A percentile compares a stretch with the other conserved stretches of the same genome.
Evolutionary conservation across 92 coral and sea anemone species (phyloP).

Genomic region (Parazoanthus darwini): DNA sequence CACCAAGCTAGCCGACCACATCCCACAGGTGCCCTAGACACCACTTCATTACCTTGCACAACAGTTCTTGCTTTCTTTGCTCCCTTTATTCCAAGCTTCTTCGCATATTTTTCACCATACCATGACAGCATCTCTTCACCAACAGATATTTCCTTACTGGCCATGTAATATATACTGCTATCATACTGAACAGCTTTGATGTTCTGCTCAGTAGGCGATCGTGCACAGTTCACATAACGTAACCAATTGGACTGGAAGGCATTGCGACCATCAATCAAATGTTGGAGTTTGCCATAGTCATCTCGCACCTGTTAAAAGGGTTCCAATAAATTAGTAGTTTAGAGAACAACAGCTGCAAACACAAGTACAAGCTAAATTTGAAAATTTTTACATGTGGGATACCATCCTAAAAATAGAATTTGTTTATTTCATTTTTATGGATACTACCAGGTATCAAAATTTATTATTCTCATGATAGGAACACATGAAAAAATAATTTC

Average conservation of each 20-base stretch:
- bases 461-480: no score
- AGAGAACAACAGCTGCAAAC: neutral
- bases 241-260: constrained; percentile 97
- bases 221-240: constrained; percentile 82
- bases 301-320: constrained; percentile 65
- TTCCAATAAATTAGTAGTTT: neutral
- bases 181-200: constrained; percentile 92
- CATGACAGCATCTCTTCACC: constrained; percentile 86
- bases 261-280: constrained; percentile 86
- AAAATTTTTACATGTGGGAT: no score
- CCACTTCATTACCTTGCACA: constrained; percentile 18
- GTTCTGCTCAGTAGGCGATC: constrained; percentile 73
- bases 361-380: neutral
- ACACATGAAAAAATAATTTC: no score
- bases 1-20: no score
- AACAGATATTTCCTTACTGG: constrained; percentile 69
- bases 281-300: constrained; percentile 82
- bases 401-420: no score
- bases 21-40: neutral
- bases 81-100: constrained; percentile 65
- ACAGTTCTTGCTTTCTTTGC: constrained; percentile 42
- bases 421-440: no score
- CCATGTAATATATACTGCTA: constrained; percentile 92
- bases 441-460: no score
- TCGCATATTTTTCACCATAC: constrained; percentile 80